Base-by-base conservation (phyloP, 2,888 invertebrate genomes). In the Cataglyphis rosenhaueri region DNA sequence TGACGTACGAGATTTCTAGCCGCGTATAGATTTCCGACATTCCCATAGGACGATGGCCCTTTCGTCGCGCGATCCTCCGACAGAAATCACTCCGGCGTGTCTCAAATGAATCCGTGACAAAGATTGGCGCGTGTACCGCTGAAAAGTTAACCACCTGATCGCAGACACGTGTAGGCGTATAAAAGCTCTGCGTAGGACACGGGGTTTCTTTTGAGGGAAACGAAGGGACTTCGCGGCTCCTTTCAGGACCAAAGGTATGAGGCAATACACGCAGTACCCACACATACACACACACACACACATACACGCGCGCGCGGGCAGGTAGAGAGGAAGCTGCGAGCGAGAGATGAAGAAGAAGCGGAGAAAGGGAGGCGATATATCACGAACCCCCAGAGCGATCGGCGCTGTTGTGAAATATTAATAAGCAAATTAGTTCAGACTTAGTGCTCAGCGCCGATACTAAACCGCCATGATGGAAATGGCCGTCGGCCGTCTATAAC, bases 391-490 rank as follows among this genome's bases (percentile, higher is more conserved):
- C 92, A 90, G 91, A 92, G 92, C 92, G 91, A 92, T 92, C 92
- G 92, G 92, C 89, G 91, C 90, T 90, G 92, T 91, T 92, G 92
- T 93, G 93, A 93, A 93, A 93, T 92, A 93, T 93, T 93, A 94
- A 93, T 93, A 94, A 94, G 93, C 93, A 93, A 94, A 94, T 94
- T 93, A 92, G 93, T 92, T 92, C 90, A 89, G 93, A 93, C 93
- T 92, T 92, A 88, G 90, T 88, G 88, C 84, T 84, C 84, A 52
- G 52, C 84, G 85, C 86, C 91, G 83, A 91, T 91, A 88, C 85
- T 82, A 88, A 88, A 87, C 84, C 91, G 91, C 84, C 87, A 82
- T 71, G 88, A 90, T 90, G 88, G 86, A 91, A 91, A 89, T 89
- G 91, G 91, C 91, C 89, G 89, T 87, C 85, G 89, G 86, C 88